Evolutionary conservation across 2,113 vertebrate genomes (phyloP), one percentile per base, ranked within the genome.

Genomic region (Calidris pugnax): DNA sequence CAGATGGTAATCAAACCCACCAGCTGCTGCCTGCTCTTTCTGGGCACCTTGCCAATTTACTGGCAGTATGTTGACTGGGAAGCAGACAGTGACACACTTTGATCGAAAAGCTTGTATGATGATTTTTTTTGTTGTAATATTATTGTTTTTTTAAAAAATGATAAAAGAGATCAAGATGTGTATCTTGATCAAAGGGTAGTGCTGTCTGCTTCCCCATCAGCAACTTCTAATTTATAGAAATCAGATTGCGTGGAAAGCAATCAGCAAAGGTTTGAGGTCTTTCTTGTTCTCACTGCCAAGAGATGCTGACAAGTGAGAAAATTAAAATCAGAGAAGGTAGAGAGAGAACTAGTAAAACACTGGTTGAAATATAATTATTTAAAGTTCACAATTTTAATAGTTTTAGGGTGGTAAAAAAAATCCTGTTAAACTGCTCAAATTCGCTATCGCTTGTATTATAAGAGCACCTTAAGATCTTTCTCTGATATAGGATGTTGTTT

Each of bases 41-140:
- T 0, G 21, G 96, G 97, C 95, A 90, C 47, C 77, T 94, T 76
- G 96, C 96, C 96, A 97, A 57, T 81, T 96, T 95, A 39, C 91
- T 94, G 94, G 94, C 94, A 96, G 90, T 78, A 88, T 95, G 95
- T 97, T 95, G 95, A 96, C 90, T 97, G 94, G 94, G 93, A 97
- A 96, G 95, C 91, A 95, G 94, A 96, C 94, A 97, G 96, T 96
- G 94, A 94, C 94, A 97, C 91, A 89, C 94, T 98, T 98, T 97
- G 96, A 97, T 97, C 82, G 92, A 96, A 96, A 97, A 93, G 87
- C 95, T 97, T 96, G 93, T 97, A 96, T 96, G 94, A 96, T 97
- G 94, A 96, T 96, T 96, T 96, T 95, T 90, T 79, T 92, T 50
- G 82, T 94, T 95, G 94, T 97, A 95, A 90, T 96, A 94, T 94